These are phyloP conservation scores for Sarcophaga variegata DNA, from an alignment of 2,888 invertebrate species.

Conservation along the genomic window DNA sequence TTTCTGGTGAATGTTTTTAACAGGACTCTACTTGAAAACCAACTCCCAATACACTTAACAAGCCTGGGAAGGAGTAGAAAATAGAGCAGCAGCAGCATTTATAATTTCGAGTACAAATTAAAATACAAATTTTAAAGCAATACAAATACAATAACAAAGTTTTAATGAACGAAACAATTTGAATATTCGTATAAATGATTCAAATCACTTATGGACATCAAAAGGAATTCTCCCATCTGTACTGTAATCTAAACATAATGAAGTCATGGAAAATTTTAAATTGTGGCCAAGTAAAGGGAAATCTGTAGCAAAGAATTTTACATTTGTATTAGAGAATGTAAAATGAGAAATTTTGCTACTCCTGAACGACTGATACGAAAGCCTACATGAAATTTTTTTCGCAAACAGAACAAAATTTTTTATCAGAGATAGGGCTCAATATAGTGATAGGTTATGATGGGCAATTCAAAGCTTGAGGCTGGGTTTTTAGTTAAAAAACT, in stretches of 20 bases:
- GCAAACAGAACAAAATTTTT: too few species aligned
- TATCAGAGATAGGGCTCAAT: too few species aligned
- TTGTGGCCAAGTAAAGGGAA: background rate
- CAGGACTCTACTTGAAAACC: slow-evolving; percentile 8
- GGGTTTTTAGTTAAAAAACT: too few species aligned
- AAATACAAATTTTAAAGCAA: slow-evolving; percentile 20
- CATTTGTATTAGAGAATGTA: background rate
- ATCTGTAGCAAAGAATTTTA: background rate
- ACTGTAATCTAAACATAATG: background rate
- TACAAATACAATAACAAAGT: background rate
- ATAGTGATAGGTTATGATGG: too few species aligned
- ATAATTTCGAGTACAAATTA: background rate
- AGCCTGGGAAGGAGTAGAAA: slow-evolving; percentile 16
- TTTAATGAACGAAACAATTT: slow-evolving; percentile 8
- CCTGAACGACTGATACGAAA: too few species aligned
- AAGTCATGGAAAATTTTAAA: background rate
- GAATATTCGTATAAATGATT: background rate
- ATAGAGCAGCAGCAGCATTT: slow-evolving; percentile 28
- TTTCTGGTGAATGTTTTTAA: slow-evolving; percentile 6
- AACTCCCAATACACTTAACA: slow-evolving; percentile 45
- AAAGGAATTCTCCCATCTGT: background rate
- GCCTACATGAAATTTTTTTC: too few species aligned
- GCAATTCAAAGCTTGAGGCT: too few species aligned
- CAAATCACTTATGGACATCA: background rate
- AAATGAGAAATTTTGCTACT: background rate